Conservation (phyloP, 2,797 vertebrate species). For the Rhinella marina region DNA sequence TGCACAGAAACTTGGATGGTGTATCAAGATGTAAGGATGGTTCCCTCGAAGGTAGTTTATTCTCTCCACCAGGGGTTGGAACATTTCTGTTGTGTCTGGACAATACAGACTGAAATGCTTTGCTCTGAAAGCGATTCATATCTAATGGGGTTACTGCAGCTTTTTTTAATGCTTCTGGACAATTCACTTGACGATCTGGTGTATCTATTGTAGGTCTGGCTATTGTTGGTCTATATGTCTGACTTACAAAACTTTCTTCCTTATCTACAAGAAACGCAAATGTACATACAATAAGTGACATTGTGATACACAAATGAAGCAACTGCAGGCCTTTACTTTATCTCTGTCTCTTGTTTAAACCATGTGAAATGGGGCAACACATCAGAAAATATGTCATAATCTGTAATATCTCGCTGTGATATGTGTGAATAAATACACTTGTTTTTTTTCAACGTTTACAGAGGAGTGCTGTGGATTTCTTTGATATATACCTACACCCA, state of each 20-base stretch:
- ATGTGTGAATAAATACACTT: too few species aligned
- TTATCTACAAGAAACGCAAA: constrained; percentile 34
- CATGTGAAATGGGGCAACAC: too few species aligned
- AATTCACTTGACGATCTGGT: constrained; percentile 63
- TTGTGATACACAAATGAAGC: too few species aligned
- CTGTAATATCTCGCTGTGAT: too few species aligned
- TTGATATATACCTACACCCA: too few species aligned
- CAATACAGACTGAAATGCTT: constrained; percentile 83
- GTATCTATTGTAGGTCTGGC: constrained; percentile 37
- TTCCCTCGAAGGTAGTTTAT: constrained; percentile 76
- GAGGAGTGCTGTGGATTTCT: too few species aligned
- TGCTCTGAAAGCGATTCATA: constrained; percentile 88
- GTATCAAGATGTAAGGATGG: constrained; percentile 87
- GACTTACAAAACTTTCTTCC: constrained; percentile 65
- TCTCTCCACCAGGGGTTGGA: constrained; percentile 59
- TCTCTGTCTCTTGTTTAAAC: too few species aligned
- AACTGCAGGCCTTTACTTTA: too few species aligned
- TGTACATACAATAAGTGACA: too few species aligned
- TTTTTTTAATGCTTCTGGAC: constrained; percentile 72
- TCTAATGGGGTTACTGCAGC: constrained; percentile 87
- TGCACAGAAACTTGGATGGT: constrained; percentile 92
- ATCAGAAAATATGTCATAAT: too few species aligned
- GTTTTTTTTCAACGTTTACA: too few species aligned
- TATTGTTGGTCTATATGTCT: constrained; percentile 63
- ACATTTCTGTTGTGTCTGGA: constrained; percentile 74